Evolutionary conservation across 2,113 vertebrate species (phyloP).

Genomic region (Heteronetta atricapilla): DNA sequence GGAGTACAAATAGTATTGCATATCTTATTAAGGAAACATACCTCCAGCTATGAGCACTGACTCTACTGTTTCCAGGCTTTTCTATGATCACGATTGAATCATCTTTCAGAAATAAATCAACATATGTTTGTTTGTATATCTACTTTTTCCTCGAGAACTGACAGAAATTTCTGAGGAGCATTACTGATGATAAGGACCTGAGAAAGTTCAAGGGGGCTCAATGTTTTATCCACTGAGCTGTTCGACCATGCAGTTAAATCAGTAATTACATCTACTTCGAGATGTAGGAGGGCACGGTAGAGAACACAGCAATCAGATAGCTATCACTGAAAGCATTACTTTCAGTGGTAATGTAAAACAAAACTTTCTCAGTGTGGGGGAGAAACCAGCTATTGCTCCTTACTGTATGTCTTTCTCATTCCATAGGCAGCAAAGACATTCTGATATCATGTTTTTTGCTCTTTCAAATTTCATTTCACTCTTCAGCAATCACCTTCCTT

Average conservation of each 20-base stretch:
- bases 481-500: not conserved
- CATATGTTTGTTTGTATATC: not conserved
- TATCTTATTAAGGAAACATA: constrained; percentile 24
- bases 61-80: constrained; percentile 1
- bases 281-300: not conserved
- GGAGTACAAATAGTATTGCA: constrained; percentile 31
- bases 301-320: not conserved
- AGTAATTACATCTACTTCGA: not conserved
- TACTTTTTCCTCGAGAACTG: not conserved
- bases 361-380: not conserved
- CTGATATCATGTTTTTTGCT: not conserved
- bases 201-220: not conserved
- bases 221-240: not conserved
- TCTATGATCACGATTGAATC: not conserved
- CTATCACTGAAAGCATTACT: not conserved
- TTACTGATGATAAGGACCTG: not conserved
- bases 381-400: not conserved
- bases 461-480: not conserved
- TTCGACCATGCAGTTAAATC: not conserved
- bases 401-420: not conserved
- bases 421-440: not conserved
- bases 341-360: too few species aligned
- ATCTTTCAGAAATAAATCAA: not conserved
- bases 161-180: not conserved
- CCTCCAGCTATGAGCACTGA: not conserved